These are phyloP conservation scores for Melinaea marsaeus DNA, from an alignment of 2,888 invertebrate genomes.

Conservation along the genomic window DNA sequence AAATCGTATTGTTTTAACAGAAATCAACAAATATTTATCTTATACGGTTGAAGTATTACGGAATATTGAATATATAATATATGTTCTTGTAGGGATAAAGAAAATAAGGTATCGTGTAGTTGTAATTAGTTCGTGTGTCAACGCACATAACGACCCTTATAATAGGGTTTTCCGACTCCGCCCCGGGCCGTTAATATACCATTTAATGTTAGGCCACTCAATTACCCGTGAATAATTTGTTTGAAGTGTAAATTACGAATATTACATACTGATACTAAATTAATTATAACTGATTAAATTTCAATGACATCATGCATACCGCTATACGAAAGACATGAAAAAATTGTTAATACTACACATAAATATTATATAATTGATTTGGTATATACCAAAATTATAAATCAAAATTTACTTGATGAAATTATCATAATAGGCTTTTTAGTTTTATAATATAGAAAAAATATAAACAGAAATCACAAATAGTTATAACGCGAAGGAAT, in stretches of 20 bases:
- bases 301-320: no score
- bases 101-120: not conserved
- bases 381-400: no score
- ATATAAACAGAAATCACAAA: no score
- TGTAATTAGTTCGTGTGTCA: not conserved
- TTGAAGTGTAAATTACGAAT: slow-evolving; percentile 15
- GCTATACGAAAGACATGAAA: no score
- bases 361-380: no score
- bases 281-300: not conserved
- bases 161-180: slow-evolving; percentile 14
- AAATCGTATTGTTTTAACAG: not conserved
- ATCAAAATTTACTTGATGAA: no score
- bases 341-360: no score
- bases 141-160: slow-evolving; percentile 10
- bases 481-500: no score
- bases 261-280: slow-evolving; percentile 6
- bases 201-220: slow-evolving; percentile 12
- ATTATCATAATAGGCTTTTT: no score
- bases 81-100: not conserved
- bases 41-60: no score
- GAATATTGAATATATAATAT: no score
- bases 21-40: not conserved
- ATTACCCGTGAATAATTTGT: slow-evolving; percentile 21
- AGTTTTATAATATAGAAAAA: no score
- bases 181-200: slow-evolving; percentile 7